Evolutionary conservation across 2,113 vertebrate species (phyloP), one percentile per base, ranked within the genome.

Genomic region (Sterrhoptilus dennistouni): DNA sequence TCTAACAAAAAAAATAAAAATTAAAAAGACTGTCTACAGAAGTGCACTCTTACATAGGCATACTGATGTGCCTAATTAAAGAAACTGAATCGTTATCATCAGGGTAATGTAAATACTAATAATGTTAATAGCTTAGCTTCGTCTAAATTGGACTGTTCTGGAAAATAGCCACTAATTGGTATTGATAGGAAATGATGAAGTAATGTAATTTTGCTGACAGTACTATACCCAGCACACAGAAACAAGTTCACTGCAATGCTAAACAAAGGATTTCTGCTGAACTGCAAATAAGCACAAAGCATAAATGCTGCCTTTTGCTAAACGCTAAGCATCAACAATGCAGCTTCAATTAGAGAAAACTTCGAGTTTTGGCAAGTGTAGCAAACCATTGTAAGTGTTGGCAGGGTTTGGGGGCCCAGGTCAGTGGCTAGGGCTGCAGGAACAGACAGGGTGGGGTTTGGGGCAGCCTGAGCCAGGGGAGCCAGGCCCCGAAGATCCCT

Each of bases 151-250:
- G 69, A 82, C n/a, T n/a, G 60, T 93, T 83, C 75, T 94, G 83
- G 87, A 94, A 96, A 93, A 95, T 52, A 86, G 68, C 72, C 20
- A 31, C 72, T 94, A 87, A 91, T 92, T 93, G 35, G 35, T 81
- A 76, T 76, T 91, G 61, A 95, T 68, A 87, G 61, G 81, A 86
- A 88, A 5, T 44, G 83, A 88, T 81, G 76, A 84, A 92, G 22
- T 79, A 8, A 24, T 75, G 83, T 76, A 68, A 64, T 83, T 95
- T 82, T 91, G 69, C 84, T 63, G 83, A 76, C 63, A 89, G 40
- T 54, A 52, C 66, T 79, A 23, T 57, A 66, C 44, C 45, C 54
- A 50, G n/a, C 3, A 1, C 68, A 59, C 22, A 88, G 68, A 89
- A 94, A 71, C n/a, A 70, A 87, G 35, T 59, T 81, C 40, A 21